These are phyloP conservation scores for Platysteira castanea DNA, from an alignment of 2,113 vertebrate genomes.

Conservation along the genomic window DNA sequence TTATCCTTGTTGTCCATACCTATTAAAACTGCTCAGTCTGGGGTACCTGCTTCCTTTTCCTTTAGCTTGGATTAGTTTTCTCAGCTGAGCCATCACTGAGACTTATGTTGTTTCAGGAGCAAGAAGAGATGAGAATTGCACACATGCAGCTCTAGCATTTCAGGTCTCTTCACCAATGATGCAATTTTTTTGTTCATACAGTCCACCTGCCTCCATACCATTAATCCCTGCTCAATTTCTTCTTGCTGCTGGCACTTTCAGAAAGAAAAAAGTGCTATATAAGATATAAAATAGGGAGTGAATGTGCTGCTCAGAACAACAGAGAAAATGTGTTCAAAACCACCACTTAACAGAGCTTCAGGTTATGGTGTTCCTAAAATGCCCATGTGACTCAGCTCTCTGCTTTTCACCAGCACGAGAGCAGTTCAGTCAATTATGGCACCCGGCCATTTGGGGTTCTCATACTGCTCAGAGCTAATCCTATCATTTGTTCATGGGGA, in stretches of 20 bases:
- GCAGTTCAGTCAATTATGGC: neutral
- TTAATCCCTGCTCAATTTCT: neutral
- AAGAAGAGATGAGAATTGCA: neutral
- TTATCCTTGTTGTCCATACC: neutral
- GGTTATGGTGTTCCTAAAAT: neutral
- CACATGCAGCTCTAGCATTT: neutral
- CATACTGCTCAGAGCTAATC: neutral
- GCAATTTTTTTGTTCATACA: neutral
- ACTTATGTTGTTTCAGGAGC: neutral
- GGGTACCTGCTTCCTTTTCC: neutral
- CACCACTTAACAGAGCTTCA: neutral
- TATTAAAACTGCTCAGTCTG: neutral
- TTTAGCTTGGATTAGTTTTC: neutral
- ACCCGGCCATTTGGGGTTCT: neutral
- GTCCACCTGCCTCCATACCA: neutral
- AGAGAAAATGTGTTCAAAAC: neutral
- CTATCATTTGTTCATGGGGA: neutral
- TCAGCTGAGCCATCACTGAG: neutral
- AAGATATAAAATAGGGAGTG: neutral
- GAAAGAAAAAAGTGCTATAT: neutral
- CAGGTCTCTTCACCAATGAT: neutral
- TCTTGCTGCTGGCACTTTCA: neutral
- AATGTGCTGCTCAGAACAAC: neutral
- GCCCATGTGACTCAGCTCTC: neutral
- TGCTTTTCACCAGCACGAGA: neutral